Evolutionary conservation across 2,797 vertebrate species (phyloP).

Genomic region (Clarias fuscus): DNA sequence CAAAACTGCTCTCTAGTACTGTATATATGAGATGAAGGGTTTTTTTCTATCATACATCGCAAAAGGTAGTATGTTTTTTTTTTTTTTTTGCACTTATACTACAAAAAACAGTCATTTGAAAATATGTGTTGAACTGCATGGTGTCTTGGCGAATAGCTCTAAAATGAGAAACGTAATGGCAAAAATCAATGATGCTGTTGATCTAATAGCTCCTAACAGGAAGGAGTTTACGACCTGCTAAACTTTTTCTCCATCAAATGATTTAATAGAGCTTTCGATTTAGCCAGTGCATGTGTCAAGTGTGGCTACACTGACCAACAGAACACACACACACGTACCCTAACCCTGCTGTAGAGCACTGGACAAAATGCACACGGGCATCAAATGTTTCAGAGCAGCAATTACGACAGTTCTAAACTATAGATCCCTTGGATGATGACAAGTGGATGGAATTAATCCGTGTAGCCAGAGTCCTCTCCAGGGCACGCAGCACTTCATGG

Average conservation of each 20-base stretch:
- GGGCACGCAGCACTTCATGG: slow-evolving; percentile 87
- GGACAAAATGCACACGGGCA: slow-evolving; percentile 20
- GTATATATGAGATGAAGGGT: not conserved
- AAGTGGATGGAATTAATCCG: slow-evolving; percentile 97
- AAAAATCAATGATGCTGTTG: slow-evolving; percentile 41
- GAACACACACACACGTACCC: slow-evolving; percentile 16
- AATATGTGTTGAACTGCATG: not conserved
- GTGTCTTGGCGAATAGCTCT: not conserved
- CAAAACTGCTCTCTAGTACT: not conserved
- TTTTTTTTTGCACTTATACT: not conserved
- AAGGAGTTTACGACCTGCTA: slow-evolving; percentile 12
- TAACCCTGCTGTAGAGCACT: slow-evolving; percentile 26
- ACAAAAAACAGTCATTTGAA: not conserved
- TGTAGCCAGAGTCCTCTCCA: slow-evolving; percentile 90
- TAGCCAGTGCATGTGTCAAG: slow-evolving; percentile 25
- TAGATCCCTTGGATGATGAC: slow-evolving; percentile 95
- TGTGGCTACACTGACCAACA: slow-evolving; percentile 45
- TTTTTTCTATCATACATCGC: not conserved
- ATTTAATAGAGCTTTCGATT: slow-evolving; percentile 2
- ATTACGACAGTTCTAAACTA: slow-evolving; percentile 78
- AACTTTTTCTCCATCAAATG: slow-evolving; percentile 1
- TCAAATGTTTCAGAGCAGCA: slow-evolving; percentile 18
- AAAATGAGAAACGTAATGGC: slow-evolving; percentile 34
- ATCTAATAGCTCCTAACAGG: slow-evolving; percentile 38
- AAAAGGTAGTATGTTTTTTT: slow-evolving; percentile 1